These are phyloP conservation scores for Abscondita cerata DNA, from an alignment of 2,888 invertebrate species.

Conservation along the genomic window DNA sequence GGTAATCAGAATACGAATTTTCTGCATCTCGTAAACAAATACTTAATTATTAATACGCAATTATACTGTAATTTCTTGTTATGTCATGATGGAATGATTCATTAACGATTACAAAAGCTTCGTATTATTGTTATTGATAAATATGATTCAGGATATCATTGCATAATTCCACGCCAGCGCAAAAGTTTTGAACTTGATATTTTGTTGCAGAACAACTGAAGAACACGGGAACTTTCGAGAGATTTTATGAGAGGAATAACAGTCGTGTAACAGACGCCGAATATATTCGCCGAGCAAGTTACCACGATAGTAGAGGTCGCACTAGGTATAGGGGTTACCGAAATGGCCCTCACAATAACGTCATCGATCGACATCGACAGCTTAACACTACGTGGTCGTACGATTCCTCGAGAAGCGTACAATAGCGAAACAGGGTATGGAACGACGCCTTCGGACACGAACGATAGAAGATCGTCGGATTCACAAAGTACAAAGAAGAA, in stretches of 20 bases:
- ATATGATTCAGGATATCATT: background rate
- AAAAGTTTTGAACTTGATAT: background rate
- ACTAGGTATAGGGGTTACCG: constrained; percentile 59
- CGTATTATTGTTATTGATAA: background rate
- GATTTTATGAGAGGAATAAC: constrained; percentile 62
- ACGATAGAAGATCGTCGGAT: constrained; percentile 44
- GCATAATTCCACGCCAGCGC: background rate
- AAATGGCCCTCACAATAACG: constrained; percentile 59
- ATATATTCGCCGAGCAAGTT: constrained; percentile 55
- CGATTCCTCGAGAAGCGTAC: constrained; percentile 60
- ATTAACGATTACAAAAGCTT: background rate
- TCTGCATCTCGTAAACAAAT: no score
- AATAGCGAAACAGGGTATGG: constrained; percentile 56
- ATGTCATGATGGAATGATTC: background rate
- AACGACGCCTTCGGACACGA: constrained; percentile 52
- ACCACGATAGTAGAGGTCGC: constrained; percentile 57
- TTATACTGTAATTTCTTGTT: no score
- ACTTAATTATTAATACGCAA: no score
- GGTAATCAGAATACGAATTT: no score
- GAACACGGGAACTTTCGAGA: constrained; percentile 62
- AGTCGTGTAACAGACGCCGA: constrained; percentile 48
- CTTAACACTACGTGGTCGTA: constrained; percentile 47
- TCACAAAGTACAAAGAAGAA: constrained; percentile 54
- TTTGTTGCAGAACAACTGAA: constrained; percentile 59
- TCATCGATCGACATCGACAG: constrained; percentile 46